Evolutionary conservation across 2,888 invertebrate species (phyloP).

Genomic region (Tinea pellionella): DNA sequence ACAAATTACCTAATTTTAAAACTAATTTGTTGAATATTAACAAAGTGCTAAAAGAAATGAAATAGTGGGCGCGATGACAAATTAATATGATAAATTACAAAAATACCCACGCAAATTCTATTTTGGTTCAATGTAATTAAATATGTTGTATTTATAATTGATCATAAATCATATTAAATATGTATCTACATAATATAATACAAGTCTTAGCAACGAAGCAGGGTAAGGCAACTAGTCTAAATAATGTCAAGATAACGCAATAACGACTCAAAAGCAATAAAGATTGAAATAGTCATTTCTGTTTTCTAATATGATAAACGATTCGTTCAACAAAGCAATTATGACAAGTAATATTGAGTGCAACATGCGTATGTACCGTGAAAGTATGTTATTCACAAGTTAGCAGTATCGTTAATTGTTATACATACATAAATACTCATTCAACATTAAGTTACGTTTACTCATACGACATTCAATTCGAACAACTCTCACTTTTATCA

Average conservation of each 20-base stretch:
- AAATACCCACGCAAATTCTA: background rate
- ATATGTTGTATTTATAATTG: too few species aligned
- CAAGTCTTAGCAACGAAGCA: background rate
- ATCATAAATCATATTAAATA: too few species aligned
- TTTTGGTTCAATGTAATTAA: background rate
- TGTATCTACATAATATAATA: background rate
- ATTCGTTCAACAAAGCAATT: slow-evolving; percentile 58
- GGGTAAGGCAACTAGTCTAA: background rate
- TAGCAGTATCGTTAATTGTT: background rate
- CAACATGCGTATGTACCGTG: slow-evolving; percentile 23
- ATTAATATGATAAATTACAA: background rate
- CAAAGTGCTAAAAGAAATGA: background rate
- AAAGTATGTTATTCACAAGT: slow-evolving; percentile 22
- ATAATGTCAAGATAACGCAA: background rate
- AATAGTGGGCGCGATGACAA: background rate
- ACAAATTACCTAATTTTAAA: background rate
- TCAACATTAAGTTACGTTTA: background rate
- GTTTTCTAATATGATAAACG: slow-evolving; percentile 40
- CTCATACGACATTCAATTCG: background rate
- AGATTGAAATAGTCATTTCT: slow-evolving; percentile 2
- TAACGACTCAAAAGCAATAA: background rate
- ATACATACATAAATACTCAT: background rate
- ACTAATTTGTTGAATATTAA: background rate
- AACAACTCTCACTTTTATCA: too few species aligned
- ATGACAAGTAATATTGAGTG: slow-evolving; percentile 25